Evolutionary conservation across 30 jellyfish, hydroid and myxozoan species (phyloP).

Genomic region (Sanderia malayensis): DNA sequence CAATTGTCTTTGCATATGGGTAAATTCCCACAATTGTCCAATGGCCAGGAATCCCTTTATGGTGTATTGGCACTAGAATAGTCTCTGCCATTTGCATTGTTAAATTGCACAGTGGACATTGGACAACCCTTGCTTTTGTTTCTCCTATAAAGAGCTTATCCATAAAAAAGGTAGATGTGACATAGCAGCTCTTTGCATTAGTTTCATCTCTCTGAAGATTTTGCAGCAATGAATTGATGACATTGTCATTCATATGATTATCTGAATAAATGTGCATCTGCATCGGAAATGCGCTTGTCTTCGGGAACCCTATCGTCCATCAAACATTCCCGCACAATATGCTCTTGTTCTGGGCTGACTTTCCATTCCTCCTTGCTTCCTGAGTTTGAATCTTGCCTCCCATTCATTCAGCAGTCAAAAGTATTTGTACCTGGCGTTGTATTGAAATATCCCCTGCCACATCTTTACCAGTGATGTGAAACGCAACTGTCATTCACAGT

Average conservation of each 20-base stretch:
- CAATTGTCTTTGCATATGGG: not conserved
- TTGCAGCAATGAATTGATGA: not conserved
- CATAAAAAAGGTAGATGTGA: not conserved
- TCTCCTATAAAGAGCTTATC: not conserved
- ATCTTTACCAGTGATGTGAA: not conserved
- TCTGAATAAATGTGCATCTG: not conserved
- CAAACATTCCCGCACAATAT: no score
- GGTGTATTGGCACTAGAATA: not conserved
- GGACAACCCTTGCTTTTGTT: not conserved
- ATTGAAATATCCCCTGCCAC: not conserved
- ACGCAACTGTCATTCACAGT: not conserved
- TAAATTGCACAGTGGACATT: not conserved
- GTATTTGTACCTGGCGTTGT: not conserved
- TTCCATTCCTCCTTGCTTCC: no score
- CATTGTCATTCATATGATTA: not conserved
- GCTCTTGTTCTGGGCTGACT: no score
- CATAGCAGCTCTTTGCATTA: not conserved
- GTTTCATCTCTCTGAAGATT: not conserved
- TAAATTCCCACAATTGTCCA: not conserved
- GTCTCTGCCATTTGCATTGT: not conserved
- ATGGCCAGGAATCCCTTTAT: not conserved
- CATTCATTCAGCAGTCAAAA: no score
- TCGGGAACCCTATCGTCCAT: no score
- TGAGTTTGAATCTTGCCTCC: no score
- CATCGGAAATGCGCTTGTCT: no score